Evolutionary conservation across 92 coral and sea anemone species (phyloP), one percentile per base, ranked within the genome.

Genomic region (Epizoanthus ramosus): DNA sequence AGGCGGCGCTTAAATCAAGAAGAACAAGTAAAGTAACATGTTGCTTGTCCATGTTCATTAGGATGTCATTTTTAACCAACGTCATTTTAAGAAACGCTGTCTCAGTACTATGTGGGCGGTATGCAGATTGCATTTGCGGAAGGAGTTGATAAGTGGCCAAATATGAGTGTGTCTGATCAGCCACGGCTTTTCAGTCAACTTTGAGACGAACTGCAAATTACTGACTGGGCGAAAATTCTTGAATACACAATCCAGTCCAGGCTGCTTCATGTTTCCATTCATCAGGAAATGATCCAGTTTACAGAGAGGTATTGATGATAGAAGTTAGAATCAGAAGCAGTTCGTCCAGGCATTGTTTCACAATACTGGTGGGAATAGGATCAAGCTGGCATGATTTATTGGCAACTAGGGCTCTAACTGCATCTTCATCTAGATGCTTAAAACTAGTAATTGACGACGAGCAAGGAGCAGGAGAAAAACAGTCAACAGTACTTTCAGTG

Each of bases 391-490:
- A 64, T 64, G 70, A 21, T 64, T 64, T 64, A 64, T 64, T 64
- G 70, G 19, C 37, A 64, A 64, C 70, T 64, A 64, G 70, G 70
- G 70, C 16, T 64, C 70, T 9, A 64, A 64, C 70, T 21, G 41
- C 70, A 23, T 64, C 70, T 64, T 64, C 16, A 64, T 64, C 35
- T 2, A 64, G 70, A 64, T 28, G 70, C 70, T 64, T 35, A 21
- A 64, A 64, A 64, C 43, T 64, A 64, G 35, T 63, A 63, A 63
- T 6, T n/a, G 68, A 63, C 68, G 68, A 63, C 31, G 23, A 63
- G 68, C 68, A 80, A 80, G 57, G 70, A 80, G 57, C 61, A 67
- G 74, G 39, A 65, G 75, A 80, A 80, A 63, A 56, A 56, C 74
- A 31, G 60, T 80, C 70, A 80, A 80, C 74, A 66, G 74, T 80